These are phyloP conservation scores for Ammodytes dubius DNA, from an alignment of 2,113 vertebrate genomes.

Conservation along the genomic window DNA sequence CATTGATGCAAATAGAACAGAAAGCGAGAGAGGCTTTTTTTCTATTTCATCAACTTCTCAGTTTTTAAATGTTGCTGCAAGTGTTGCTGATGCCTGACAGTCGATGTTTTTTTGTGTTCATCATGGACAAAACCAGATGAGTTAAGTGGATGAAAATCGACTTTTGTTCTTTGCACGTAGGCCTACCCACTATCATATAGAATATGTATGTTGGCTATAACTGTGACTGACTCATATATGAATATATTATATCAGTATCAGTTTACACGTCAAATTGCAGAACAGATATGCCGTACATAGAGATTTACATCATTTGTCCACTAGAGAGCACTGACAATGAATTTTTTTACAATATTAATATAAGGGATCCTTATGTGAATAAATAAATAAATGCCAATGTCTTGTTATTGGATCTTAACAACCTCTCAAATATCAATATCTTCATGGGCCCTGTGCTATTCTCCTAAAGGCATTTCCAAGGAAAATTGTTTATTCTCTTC, in stretches of 20 bases:
- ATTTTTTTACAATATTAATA: too few species aligned
- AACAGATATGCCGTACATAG: neutral
- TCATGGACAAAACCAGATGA: neutral
- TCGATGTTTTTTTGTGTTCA: neutral
- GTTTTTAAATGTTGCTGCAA: neutral
- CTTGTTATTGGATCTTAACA: neutral
- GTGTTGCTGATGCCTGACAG: neutral
- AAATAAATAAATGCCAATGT: neutral
- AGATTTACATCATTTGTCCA: conserved; percentile 13
- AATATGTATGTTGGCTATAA: neutral
- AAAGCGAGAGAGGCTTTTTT: too few species aligned
- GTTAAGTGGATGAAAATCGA: too few species aligned
- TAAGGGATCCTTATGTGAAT: neutral
- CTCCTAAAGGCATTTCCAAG: neutral
- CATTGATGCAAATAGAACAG: too few species aligned
- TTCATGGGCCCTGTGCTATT: neutral
- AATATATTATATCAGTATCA: neutral
- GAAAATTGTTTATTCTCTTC: conserved; percentile 21
- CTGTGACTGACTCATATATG: neutral
- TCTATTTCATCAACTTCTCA: neutral
- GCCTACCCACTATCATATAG: too few species aligned
- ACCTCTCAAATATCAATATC: conserved; percentile 7
- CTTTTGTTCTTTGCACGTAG: too few species aligned
- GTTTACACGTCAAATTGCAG: neutral
- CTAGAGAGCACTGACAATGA: neutral